Percentiles rank a stretch among this genome's conserved stretches.
These are phyloP conservation scores for Australoheros facetus DNA, from an alignment of 2,797 vertebrate species.

Conservation along the genomic window DNA sequence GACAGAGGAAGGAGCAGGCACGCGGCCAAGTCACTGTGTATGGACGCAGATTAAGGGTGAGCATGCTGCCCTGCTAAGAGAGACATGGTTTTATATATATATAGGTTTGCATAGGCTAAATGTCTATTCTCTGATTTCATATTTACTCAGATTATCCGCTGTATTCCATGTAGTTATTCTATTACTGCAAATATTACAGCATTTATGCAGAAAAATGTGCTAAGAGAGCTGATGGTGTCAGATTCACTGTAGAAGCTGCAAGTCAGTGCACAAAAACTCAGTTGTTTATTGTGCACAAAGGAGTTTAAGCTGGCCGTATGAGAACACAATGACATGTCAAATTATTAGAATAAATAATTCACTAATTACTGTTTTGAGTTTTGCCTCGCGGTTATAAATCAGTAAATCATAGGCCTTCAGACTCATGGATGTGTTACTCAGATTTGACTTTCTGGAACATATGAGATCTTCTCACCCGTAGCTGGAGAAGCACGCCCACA, in stretches of 20 bases:
- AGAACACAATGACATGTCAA: not conserved
- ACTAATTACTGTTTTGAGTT: not conserved
- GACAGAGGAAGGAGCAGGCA: conserved; percentile 95
- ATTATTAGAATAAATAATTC: not conserved
- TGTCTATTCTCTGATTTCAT: not conserved
- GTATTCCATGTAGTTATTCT: not conserved
- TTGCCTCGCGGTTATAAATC: not conserved
- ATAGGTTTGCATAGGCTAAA: not conserved
- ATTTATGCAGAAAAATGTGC: not conserved
- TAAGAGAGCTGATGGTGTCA: not conserved
- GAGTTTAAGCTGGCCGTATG: not conserved
- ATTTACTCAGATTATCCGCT: not conserved
- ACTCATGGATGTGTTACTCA: not conserved
- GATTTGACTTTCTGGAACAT: not conserved
- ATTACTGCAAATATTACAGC: not conserved
- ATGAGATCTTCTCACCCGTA: not conserved
- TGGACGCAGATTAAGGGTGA: conserved; percentile 94
- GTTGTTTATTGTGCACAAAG: not conserved
- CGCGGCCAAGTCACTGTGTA: conserved; percentile 97
- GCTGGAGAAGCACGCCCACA: not conserved
- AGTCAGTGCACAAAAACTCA: not conserved
- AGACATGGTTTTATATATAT: not conserved
- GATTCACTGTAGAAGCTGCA: not conserved
- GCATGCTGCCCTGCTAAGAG: conserved; percentile 28
- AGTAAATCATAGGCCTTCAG: not conserved